phyloP scores from a whole-genome alignment of 1,140 invertebrate genomes.

The Melitaea cinxia region DNA sequence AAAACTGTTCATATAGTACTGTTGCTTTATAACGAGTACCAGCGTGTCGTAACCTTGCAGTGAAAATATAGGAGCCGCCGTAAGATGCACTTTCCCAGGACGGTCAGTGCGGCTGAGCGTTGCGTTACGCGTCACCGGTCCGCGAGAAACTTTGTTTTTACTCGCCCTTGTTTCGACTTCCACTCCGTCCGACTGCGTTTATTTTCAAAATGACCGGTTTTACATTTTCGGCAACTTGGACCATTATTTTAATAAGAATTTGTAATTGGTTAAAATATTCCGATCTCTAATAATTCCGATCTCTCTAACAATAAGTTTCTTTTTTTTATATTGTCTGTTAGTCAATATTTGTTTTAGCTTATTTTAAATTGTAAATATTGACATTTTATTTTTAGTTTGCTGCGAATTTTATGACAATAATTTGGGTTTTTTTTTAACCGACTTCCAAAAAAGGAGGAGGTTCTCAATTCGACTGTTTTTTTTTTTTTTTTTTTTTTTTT shows the following conservation, averaged over 20 bases:
- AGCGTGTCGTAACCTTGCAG: neutral
- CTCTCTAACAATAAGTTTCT: no score
- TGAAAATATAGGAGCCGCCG: neutral
- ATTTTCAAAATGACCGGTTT: constrained; percentile 18
- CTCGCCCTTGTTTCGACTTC: neutral
- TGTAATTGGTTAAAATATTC: neutral
- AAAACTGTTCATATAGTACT: neutral
- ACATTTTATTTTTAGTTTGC: no score
- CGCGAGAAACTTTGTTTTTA: constrained; percentile 41
- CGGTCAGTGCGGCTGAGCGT: constrained; percentile 33
- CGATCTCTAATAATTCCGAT: neutral
- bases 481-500: no score
- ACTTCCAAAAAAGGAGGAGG: no score
- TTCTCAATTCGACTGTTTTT: no score
- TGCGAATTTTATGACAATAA: no score
- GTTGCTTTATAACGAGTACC: neutral
- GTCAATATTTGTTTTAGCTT: no score
- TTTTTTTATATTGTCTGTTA: no score
- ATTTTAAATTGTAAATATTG: no score
- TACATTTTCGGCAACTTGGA: constrained; percentile 3
- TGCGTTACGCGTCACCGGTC: constrained; percentile 39
- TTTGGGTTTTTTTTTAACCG: no score
- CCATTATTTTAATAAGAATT: neutral
- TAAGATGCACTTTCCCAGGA: constrained; percentile 35
- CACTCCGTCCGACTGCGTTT: neutral